Percentiles rank a stretch among this genome's conserved stretches.
Conservation (phyloP, 2,888 invertebrate genomes). For the Charanyca ferruginea region DNA sequence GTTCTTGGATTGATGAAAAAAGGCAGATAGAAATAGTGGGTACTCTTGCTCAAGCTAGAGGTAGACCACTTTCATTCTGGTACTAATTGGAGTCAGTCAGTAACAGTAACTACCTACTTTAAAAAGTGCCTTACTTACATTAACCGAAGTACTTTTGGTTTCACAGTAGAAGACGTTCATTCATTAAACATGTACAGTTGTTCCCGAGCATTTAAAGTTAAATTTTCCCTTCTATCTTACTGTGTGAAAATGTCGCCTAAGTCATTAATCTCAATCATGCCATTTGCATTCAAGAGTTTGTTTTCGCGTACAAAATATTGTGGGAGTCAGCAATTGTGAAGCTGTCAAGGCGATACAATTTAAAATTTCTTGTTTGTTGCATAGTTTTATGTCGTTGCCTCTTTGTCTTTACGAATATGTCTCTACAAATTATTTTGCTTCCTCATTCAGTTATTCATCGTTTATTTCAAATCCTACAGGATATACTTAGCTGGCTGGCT, state of each 20-base stretch:
- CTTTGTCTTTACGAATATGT: slow-evolving; percentile 20
- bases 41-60: neutral
- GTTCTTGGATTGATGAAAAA: neutral
- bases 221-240: slow-evolving; percentile 53
- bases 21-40: slow-evolving; percentile 2
- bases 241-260: slow-evolving; percentile 48
- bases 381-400: slow-evolving; percentile 28
- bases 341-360: slow-evolving; percentile 42
- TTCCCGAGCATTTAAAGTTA: slow-evolving; percentile 45
- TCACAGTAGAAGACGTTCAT: slow-evolving; percentile 55
- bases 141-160: slow-evolving; percentile 33
- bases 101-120: neutral
- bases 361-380: slow-evolving; percentile 36
- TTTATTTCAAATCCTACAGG: slow-evolving; percentile 29
- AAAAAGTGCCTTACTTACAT: slow-evolving; percentile 11
- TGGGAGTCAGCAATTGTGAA: slow-evolving; percentile 49
- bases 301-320: slow-evolving; percentile 54
- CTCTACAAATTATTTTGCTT: slow-evolving; percentile 3
- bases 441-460: neutral
- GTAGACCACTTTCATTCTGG: neutral
- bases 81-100: neutral
- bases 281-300: slow-evolving; percentile 59
- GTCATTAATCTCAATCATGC: slow-evolving; percentile 53
- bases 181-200: slow-evolving; percentile 60
- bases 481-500: slow-evolving; percentile 15